phyloP scores from a whole-genome alignment of 2,888 invertebrate genomes.

The Apodemia duryi region DNA sequence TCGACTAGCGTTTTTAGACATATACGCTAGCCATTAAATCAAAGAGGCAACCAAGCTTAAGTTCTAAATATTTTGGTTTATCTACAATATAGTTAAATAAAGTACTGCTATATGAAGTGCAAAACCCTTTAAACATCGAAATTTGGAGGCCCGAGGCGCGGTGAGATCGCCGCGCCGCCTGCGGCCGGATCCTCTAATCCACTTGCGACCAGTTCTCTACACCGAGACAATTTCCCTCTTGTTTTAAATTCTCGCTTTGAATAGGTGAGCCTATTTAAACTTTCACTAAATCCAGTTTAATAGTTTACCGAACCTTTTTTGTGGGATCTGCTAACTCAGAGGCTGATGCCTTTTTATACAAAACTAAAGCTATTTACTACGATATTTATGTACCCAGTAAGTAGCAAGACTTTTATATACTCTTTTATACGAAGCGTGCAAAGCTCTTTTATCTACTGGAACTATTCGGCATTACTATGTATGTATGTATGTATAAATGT shows the following conservation, averaged over 20 bases:
- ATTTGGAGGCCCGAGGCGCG: slow-evolving; percentile 24
- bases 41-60: too few species aligned
- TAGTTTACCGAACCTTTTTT: slow-evolving; percentile 42
- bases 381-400: too few species aligned
- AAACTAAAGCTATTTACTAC: not conserved
- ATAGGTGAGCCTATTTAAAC: slow-evolving; percentile 68
- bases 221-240: slow-evolving; percentile 57
- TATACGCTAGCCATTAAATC: too few species aligned
- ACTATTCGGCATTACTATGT: too few species aligned
- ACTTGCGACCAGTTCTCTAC: slow-evolving; percentile 49
- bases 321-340: slow-evolving; percentile 19
- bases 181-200: slow-evolving; percentile 64
- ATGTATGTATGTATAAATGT: too few species aligned
- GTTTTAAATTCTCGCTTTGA: slow-evolving; percentile 63
- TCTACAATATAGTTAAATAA: not conserved
- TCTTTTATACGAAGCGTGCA: too few species aligned
- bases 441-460: too few species aligned
- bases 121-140: slow-evolving; percentile 15
- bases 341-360: not conserved
- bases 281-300: slow-evolving; percentile 59
- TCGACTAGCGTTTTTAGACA: too few species aligned
- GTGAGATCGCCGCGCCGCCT: slow-evolving; percentile 33
- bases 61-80: not conserved
- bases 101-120: slow-evolving; percentile 2
- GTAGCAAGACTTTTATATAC: too few species aligned